phyloP scores from a whole-genome alignment of 2,797 vertebrate species.

The Fundulus diaphanus region DNA sequence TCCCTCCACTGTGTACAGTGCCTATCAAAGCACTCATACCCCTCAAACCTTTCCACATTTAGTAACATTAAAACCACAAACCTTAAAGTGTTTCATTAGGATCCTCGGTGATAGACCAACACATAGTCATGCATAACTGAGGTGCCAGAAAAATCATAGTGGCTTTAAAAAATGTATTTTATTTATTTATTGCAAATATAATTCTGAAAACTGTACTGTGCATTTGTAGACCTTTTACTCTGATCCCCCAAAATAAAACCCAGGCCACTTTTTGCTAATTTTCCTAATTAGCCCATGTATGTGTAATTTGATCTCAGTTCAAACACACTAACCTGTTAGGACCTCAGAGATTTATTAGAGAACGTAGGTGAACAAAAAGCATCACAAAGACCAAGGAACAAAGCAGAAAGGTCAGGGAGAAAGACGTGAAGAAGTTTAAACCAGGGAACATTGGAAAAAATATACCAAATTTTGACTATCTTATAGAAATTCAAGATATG shows the following conservation, averaged over 20 bases:
- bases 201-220: too few relatives aligned
- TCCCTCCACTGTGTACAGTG: neutral
- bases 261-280: too few relatives aligned
- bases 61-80: neutral
- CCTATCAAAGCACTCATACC: neutral
- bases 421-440: neutral
- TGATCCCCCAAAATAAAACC: too few relatives aligned
- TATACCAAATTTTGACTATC: neutral
- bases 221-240: neutral
- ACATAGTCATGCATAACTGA: neutral
- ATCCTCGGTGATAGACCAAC: neutral
- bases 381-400: neutral
- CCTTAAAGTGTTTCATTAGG: neutral
- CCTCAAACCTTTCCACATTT: neutral
- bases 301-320: neutral
- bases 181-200: too few relatives aligned
- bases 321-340: neutral
- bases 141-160: neutral
- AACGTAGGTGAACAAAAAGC: neutral
- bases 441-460: neutral
- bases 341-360: neutral
- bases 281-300: too few relatives aligned
- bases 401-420: neutral
- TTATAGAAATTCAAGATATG: neutral
- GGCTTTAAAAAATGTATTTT: too few relatives aligned